Conservation (phyloP, 92 coral and sea anemone genomes). For the Parazoanthus swiftii region DNA sequence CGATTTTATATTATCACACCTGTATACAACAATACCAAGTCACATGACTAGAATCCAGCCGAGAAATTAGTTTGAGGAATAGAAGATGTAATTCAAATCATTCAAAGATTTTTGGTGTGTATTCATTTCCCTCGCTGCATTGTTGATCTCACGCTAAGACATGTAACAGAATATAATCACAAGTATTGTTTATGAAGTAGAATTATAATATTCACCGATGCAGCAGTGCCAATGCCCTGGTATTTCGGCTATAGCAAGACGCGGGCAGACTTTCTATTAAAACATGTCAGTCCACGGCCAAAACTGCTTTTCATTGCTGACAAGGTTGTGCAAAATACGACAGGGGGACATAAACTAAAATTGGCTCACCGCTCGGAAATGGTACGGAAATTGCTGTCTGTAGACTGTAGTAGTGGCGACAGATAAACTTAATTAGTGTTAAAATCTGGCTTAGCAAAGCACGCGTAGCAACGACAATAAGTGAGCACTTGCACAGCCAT, state of each 20-base stretch:
- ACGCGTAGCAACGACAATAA: neutral
- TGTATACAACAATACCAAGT: neutral
- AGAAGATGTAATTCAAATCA: neutral
- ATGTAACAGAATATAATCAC: neutral
- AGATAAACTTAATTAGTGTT: neutral
- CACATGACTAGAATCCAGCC: neutral
- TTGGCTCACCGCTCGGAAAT: too few species aligned
- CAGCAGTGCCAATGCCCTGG: too few species aligned
- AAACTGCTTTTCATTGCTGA: too few species aligned
- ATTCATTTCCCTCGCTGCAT: neutral
- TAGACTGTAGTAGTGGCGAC: too few species aligned
- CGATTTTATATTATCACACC: slow-evolving; percentile 21
- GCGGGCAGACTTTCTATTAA: neutral
- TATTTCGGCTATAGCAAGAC: neutral
- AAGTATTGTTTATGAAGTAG: neutral
- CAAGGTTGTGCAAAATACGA: too few species aligned
- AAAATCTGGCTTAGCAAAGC: neutral
- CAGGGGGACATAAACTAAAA: too few species aligned
- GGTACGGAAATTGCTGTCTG: too few species aligned
- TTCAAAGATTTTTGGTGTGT: neutral
- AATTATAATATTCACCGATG: neutral
- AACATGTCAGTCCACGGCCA: neutral
- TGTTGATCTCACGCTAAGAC: neutral
- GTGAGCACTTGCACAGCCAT: neutral
- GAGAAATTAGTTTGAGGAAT: neutral